Evolutionary conservation across 2,113 vertebrate species (phyloP), one percentile per base, ranked within the genome.

Genomic region (Parus major): DNA sequence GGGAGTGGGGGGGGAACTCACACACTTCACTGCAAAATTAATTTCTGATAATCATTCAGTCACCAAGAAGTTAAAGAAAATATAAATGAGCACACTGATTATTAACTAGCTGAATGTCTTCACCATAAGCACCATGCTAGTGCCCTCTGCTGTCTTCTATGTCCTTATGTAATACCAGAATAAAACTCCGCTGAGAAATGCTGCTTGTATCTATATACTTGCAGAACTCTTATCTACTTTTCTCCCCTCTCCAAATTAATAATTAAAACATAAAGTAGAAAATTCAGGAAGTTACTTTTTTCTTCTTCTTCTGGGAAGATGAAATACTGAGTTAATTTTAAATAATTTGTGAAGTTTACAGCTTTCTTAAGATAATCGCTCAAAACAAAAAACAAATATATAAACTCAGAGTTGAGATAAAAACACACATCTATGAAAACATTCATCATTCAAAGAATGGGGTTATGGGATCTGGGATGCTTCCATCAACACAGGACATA

Each of bases 61-160:
- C 60, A 86, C 44, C 64, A 73, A 72, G 68, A 17, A 84, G 56
- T 63, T 87, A 46, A 66, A 81, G 42, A 91, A 77, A 36, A 60
- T 9, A 66, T 2, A 84, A 56, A 91, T 25, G 7, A 84, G 12
- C 25, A 79, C 41, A 56, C 4, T 27, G 36, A 20, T 46, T 39
- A 81, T 23, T 33, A 78, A 27, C 24, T 63, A 73, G 35, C 9
- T 31, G 21, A 68, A 9, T 11, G 13, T 17, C 42, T 70, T 53
- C 28, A 49, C 20, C 18, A 4, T 63, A 82, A 56, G 33, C 46
- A 82, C 92, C 57, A 68, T 75, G 20, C 52, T 90, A 68, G 35
- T 90, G 78, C 82, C 73, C 93, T 95, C 92, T 93, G 63, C 79
- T 95, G 82, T 71, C 57, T 80, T 59, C 22, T 60, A 47, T 13